Evolutionary conservation across 2,797 vertebrate genomes (phyloP), one percentile per base, ranked within the genome.

Genomic region (Gorsachius magnificus): DNA sequence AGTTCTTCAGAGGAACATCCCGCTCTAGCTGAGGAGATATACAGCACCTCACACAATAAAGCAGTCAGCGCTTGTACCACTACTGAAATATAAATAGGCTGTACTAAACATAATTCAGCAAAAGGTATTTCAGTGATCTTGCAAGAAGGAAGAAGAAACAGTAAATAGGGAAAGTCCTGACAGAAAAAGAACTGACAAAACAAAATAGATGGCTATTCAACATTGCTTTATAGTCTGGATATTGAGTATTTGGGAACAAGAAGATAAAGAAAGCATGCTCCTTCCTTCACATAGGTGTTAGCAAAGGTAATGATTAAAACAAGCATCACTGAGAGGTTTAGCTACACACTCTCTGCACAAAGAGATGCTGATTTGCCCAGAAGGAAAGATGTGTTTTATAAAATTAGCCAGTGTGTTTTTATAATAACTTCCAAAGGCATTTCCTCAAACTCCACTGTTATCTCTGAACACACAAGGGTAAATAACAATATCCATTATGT

Each of bases 401-500:
- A 58, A 91, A 93, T 90, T 22, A 83, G 80, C 53, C 53, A 29
- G 8, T 48, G 25, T 69, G 81, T 61, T 92, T 74, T 84, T 80
- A 33, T 9, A 81, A 71, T 3, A 81, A 81, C 54, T 71, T 92
- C 83, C 84, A 92, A 61, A 94, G 81, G 90, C 89, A 69, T 78
- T 76, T 81, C 84, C 87, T 89, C 84, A 21, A 87, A 91, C 61
- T 65, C 60, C 35, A 15, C 68, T 8, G 35, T 51, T 91, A 51
- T n/a, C 83, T 83, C 82, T 3, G 26, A 78, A 58, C 63, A 69
- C 72, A 69, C 71, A 26, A 77, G 54, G n/a, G 91, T 87, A 94
- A 95, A 89, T 80, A 96, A 95, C 85, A 89, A 82, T 21, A 87
- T 60, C 83, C 75, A 74, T 77, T 61, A 68, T 83, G 78, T 69